Conservation (phyloP, 2,797 vertebrate genomes). For the Cheirogaleus major region DNA sequence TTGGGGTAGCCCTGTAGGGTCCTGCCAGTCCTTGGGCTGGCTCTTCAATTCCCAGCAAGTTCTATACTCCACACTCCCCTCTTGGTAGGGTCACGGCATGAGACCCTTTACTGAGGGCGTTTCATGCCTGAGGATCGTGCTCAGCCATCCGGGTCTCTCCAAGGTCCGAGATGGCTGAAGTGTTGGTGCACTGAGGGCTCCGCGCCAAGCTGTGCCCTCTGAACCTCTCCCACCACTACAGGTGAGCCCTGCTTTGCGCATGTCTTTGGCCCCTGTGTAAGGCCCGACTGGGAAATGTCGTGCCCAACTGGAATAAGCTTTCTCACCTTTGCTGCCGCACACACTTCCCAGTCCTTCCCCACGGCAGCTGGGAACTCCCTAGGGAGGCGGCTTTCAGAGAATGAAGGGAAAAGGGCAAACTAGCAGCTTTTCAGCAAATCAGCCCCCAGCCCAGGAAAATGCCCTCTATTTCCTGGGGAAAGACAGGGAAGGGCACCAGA, state of each 20-base stretch:
- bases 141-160: no score
- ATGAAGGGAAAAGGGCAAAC: not conserved
- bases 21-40: no score
- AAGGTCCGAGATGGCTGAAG: not conserved
- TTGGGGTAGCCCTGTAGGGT: no score
- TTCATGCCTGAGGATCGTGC: not conserved
- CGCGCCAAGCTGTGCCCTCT: no score
- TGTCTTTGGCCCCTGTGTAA: not conserved
- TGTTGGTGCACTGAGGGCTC: no score
- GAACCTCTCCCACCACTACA: not conserved
- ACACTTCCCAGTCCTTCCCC: no score
- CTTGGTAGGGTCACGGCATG: not conserved
- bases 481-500: not conserved
- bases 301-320: not conserved
- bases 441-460: not conserved
- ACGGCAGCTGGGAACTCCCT: not conserved
- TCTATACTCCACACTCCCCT: fast-evolving
- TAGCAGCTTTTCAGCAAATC: no score
- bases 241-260: not conserved
- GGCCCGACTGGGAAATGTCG: fast-evolving
- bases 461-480: not conserved
- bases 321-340: not conserved
- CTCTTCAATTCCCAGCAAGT: no score
- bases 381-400: not conserved
- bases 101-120: not conserved